Base-by-base conservation (phyloP, 1,140 invertebrate genomes). In the Rhizoglyphus robini region DNA sequence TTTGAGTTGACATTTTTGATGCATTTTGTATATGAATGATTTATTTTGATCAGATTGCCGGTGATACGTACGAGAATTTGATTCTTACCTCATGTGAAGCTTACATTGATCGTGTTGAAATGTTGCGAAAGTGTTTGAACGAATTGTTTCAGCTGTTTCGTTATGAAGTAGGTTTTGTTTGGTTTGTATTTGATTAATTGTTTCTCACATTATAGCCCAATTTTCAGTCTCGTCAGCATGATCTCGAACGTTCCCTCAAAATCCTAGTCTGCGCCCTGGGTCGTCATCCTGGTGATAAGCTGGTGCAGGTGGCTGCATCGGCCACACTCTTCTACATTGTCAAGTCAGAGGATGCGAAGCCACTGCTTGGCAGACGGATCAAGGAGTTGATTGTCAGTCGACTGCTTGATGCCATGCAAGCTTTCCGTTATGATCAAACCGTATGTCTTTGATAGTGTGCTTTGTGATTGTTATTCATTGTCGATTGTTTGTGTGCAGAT, bases 301-400 rank as follows among this genome's bases (percentile, higher is more conserved):
- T 90, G 70, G 88, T 96, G 72, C 90, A 95, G 76, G 93, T 94
- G 71, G 89, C 88, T 69, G 90, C 30, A 75, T 93, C 90, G 80
- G 90, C 90, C 2, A 90, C 88, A n/a, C 75, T 94, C 47, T 94
- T 93, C 77, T 94, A 94, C 73, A 92, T 96, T 70, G 86, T 92
- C 0, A 93, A 92, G 78, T 85, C 84, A 23, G 85, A 86, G 69
- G 85, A 88, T 72, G 85, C 84, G 69, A 79, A 73, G 74, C 79
- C 69, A 77, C 34, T 67, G 18, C 84, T 76, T 77, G 68, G 81
- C 79, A 47, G 82, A 46, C 73, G 82, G 71, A 79, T 89, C 48
- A 89, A 88, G 73, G 80, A 83, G 68, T 82, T 83, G 71, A 88
- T 91, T 66, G 87, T 92, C 34, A 82, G 82, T 11, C 85, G 86